Conservation (phyloP, 2,797 vertebrate genomes). For the Todus mexicanus region DNA sequence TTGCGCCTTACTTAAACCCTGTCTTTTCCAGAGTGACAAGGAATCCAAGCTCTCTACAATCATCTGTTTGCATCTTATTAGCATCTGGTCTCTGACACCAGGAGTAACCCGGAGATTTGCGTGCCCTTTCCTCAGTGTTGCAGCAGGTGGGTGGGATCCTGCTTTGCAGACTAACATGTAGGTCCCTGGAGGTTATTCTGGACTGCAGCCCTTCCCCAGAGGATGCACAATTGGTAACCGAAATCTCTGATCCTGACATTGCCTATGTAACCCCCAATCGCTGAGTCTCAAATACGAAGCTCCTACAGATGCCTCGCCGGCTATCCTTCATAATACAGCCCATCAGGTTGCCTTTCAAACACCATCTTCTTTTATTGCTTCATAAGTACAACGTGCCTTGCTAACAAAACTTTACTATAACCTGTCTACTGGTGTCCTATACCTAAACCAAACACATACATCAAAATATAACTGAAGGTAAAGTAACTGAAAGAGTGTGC, state of each 20-base stretch:
- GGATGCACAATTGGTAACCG: rapidly evolving
- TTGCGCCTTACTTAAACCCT: neutral
- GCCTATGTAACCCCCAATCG: rapidly evolving
- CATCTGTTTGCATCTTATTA: neutral
- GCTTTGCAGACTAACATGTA: neutral
- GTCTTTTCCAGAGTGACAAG: neutral
- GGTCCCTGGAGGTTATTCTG: neutral
- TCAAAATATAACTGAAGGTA: neutral
- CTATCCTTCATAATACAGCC: neutral
- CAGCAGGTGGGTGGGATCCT: no score
- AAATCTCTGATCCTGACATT: neutral
- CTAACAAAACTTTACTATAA: neutral
- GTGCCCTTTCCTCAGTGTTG: neutral
- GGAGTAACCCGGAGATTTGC: neutral
- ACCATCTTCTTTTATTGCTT: neutral
- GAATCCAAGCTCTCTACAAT: neutral
- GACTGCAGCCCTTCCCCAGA: neutral
- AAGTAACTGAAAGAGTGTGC: neutral
- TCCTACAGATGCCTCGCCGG: neutral
- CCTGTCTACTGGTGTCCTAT: neutral
- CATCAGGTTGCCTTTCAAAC: neutral
- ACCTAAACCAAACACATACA: neutral
- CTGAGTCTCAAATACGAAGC: neutral
- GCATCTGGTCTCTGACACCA: neutral
- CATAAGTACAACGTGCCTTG: rapidly evolving